Base-by-base conservation (phyloP, 1,140 invertebrate species). In the Geopemphigus sp. region DNA sequence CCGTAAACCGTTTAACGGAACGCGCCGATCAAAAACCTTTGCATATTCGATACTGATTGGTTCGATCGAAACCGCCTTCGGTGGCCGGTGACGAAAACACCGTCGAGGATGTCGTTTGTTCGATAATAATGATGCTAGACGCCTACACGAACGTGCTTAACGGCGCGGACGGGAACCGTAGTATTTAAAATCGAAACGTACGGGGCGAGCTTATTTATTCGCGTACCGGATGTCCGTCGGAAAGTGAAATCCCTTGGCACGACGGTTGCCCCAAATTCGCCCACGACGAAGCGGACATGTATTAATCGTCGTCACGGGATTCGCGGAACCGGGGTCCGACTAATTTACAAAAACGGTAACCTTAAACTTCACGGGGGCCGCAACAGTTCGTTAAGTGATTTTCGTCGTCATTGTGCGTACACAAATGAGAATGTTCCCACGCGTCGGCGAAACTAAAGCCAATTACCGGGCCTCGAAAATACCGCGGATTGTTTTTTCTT, bases 341-440 rank as follows among this genome's bases (percentile, higher is more conserved):
- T 63, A 78, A 78, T 78, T 78, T 63, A 61, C 57, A 22, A 59
- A 26, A 11, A 39, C 39, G 45, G 45, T 47, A 78, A 78, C 74
- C 57, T 78, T 78, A 78, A 78, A 78, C 74, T 78, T 50, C 56
- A 50, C 15, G 32, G 73, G 45, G 45, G 54, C n/a, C n/a, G n/a
- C n/a, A n/a, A 45, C 57, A 24, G 57, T 78, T 63, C 57, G 56
- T 78, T 78, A 78, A 78, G 56, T 78, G 74, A 78, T 78, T 78
- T 78, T 78, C 57, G 74, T 78, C 74, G 74, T 78, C 74, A 63
- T 78, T 78, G 74, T 78, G 74, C 39, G 74, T 50, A 78, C 74
- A 63, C 74, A 78, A 78, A 78, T 78, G 74, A 78, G 74, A 78
- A 78, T 78, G 57, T 78, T 78, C 74, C 74, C 74, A 78, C 74